phyloP scores from a whole-genome alignment of 2,113 vertebrate genomes.

The Dipodomys stephensi region DNA sequence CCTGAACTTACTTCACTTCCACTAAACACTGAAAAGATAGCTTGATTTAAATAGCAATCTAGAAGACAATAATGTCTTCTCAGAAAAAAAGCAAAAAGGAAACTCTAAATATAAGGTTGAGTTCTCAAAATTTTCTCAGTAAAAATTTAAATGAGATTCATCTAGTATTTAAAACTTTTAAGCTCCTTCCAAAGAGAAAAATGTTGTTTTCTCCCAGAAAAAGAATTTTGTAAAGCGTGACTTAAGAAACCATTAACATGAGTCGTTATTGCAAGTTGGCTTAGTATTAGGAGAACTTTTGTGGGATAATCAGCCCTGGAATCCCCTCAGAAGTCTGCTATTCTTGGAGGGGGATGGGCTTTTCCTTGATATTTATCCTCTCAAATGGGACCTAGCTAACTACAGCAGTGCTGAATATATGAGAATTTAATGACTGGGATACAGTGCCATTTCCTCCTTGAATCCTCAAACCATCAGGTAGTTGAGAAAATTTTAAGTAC shows the following conservation, averaged over 20 bases:
- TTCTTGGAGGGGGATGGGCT: neutral
- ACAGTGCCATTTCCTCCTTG: neutral
- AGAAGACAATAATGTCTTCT: slow-evolving; percentile 18
- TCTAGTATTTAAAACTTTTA: slow-evolving; percentile 37
- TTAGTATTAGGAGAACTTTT: slow-evolving; percentile 35
- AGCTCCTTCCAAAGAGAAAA: neutral
- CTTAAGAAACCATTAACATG: slow-evolving; percentile 55
- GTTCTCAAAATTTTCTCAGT: slow-evolving; percentile 22
- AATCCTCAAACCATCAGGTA: neutral
- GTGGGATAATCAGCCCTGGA: neutral
- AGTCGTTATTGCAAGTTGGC: slow-evolving; percentile 57
- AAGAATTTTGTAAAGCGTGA: slow-evolving; percentile 49
- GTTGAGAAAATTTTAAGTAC: slow-evolving; percentile 31
- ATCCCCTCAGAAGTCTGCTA: slow-evolving; percentile 3
- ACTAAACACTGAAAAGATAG: neutral
- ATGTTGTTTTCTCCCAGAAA: neutral
- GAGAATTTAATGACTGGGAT: neutral
- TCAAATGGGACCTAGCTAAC: neutral
- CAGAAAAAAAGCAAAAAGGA: slow-evolving; percentile 47
- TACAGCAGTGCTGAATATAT: neutral
- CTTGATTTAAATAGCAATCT: slow-evolving; percentile 44
- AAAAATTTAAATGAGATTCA: slow-evolving; percentile 47
- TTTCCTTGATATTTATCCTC: slow-evolving; percentile 24
- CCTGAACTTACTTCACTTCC: slow-evolving; percentile 16
- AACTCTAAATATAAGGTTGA: slow-evolving; percentile 18